Conservation (phyloP, 2,888 invertebrate species). For the Synanthedon vespiformis region DNA sequence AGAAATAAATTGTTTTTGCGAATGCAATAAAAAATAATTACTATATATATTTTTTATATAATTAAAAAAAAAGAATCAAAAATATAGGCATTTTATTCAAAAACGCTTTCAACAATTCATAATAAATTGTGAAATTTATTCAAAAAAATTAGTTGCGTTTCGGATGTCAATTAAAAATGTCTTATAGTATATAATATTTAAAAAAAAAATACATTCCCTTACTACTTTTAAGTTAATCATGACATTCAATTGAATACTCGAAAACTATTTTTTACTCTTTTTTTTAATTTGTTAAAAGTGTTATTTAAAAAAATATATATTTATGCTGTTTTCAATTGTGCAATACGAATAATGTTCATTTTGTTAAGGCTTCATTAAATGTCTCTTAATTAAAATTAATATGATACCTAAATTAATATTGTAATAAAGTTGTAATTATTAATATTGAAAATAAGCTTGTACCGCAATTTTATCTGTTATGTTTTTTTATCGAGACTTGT, state of each 20-base stretch:
- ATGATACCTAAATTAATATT: constrained; percentile 36
- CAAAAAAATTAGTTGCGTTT: too few species aligned
- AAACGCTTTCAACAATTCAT: too few species aligned
- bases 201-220: not conserved
- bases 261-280: constrained; percentile 15
- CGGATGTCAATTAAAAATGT: too few species aligned
- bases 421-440: constrained; percentile 60
- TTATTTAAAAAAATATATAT: constrained; percentile 35
- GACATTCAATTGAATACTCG: constrained; percentile 6
- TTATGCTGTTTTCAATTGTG: constrained; percentile 53
- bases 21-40: too few species aligned
- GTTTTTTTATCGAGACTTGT: constrained; percentile 37
- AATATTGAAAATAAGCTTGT: constrained; percentile 52
- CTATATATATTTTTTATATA: too few species aligned
- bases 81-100: too few species aligned
- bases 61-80: too few species aligned
- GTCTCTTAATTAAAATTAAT: constrained; percentile 42
- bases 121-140: too few species aligned
- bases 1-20: too few species aligned
- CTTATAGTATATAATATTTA: too few species aligned
- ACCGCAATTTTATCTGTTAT: constrained; percentile 54
- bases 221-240: constrained; percentile 2
- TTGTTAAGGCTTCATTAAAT: constrained; percentile 43
- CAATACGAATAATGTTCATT: constrained; percentile 55
- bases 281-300: constrained; percentile 4